Conservation (phyloP, 1,140 invertebrate species). For the Muscidifurax raptorellus region DNA sequence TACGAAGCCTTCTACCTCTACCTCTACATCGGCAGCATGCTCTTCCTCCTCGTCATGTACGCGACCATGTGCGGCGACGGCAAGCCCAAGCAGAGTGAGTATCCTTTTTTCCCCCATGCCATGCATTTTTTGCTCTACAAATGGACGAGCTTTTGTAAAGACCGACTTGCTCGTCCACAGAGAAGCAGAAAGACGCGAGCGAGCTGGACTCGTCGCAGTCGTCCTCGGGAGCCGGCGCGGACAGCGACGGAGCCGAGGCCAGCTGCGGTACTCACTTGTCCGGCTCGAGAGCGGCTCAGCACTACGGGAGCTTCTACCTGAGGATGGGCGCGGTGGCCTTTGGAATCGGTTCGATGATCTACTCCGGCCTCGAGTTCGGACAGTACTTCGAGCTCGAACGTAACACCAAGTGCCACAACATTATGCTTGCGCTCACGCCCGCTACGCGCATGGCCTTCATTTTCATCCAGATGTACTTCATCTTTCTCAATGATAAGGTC, state of each 20-base stretch:
- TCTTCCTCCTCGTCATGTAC: constrained; percentile 91
- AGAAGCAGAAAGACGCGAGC: constrained; percentile 70
- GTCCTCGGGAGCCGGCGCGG: constrained; percentile 71
- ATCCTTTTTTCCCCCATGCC: background rate
- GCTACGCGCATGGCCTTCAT: constrained; percentile 94
- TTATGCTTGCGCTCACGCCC: constrained; percentile 90
- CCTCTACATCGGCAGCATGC: constrained; percentile 92
- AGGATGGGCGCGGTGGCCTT: constrained; percentile 96
- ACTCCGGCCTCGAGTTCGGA: constrained; percentile 94
- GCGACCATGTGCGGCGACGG: constrained; percentile 83
- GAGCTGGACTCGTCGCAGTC: constrained; percentile 76
- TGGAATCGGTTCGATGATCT: constrained; percentile 96
- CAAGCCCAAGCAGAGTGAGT: constrained; percentile 71
- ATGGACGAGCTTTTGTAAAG: too few species aligned
- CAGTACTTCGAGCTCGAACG: constrained; percentile 93
- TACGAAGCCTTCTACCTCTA: constrained; percentile 94
- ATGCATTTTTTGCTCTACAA: too few species aligned
- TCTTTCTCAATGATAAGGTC: constrained; percentile 95
- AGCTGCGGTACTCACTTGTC: constrained; percentile 55
- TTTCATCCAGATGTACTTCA: constrained; percentile 97
- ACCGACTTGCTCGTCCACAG: constrained; percentile 42
- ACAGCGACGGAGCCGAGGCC: constrained; percentile 71
- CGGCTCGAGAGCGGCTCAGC: constrained; percentile 75
- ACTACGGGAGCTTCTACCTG: constrained; percentile 95
- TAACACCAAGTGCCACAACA: constrained; percentile 90